A percentile compares a stretch with the other conserved stretches of the same genome.
These are phyloP conservation scores for Todiramphus chloris DNA, from an alignment of 2,113 vertebrate species.

Conservation along the genomic window DNA sequence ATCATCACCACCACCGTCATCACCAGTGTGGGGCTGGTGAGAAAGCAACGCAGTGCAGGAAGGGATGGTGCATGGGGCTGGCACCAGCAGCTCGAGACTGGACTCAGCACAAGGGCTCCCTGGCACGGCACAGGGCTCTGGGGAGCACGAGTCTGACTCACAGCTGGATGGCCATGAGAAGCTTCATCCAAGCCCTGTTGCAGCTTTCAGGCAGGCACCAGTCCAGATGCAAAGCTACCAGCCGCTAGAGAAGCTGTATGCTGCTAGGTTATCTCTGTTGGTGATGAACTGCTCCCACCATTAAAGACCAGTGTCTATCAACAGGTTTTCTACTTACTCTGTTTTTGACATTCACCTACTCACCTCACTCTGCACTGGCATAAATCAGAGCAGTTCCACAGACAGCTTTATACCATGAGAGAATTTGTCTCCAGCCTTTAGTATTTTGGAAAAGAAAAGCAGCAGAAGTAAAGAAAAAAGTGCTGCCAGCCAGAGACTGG, in stretches of 20 bases:
- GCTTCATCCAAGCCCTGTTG: neutral
- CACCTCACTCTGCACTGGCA: neutral
- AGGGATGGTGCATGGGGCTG: rapidly evolving
- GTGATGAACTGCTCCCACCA: neutral
- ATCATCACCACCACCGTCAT: neutral
- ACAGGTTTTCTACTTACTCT: conserved; percentile 4
- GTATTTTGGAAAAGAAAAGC: neutral
- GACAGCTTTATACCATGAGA: conserved; percentile 12
- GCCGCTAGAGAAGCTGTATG: rapidly evolving
- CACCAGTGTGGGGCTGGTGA: rapidly evolving
- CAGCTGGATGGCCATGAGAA: neutral
- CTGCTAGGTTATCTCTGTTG: neutral
- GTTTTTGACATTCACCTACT: neutral
- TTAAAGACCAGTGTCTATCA: neutral
- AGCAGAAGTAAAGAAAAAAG: neutral
- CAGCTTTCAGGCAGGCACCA: neutral
- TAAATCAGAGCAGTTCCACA: conserved; percentile 24
- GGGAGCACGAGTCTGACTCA: neutral
- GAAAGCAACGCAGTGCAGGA: rapidly evolving
- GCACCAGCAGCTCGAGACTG: neutral
- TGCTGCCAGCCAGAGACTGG: neutral
- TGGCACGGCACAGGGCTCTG: rapidly evolving
- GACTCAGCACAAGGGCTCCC: neutral
- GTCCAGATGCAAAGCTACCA: neutral
- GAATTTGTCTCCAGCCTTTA: neutral